phyloP scores from a whole-genome alignment of 1,140 invertebrate genomes.

The Platorchestia sp. region DNA sequence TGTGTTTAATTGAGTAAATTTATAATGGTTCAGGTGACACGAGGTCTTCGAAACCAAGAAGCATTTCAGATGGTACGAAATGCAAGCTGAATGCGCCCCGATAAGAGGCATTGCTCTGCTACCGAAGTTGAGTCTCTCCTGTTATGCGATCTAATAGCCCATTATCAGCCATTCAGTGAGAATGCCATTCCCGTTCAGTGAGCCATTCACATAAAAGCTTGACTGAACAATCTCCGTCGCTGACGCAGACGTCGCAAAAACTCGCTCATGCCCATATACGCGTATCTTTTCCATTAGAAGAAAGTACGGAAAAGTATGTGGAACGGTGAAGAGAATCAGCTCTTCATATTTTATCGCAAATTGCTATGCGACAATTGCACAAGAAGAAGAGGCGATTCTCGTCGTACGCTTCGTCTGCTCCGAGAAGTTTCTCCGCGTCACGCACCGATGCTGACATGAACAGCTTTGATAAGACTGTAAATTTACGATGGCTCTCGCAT shows the following conservation, averaged over 20 bases:
- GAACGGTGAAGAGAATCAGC: constrained; percentile 16
- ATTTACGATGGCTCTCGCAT: constrained; percentile 47
- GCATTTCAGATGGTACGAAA: background rate
- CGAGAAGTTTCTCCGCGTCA: constrained; percentile 33
- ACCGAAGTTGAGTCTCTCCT: background rate
- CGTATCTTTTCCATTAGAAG: constrained; percentile 49
- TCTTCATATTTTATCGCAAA: constrained; percentile 43
- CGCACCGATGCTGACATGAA: constrained; percentile 30
- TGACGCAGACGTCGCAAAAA: background rate
- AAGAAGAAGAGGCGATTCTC: background rate
- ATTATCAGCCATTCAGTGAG: constrained; percentile 15
- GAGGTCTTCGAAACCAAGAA: background rate
- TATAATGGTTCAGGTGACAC: background rate
- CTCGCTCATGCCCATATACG: background rate
- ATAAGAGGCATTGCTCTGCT: background rate
- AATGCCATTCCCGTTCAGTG: constrained; percentile 30
- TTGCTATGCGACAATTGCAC: constrained; percentile 50
- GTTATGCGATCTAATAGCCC: constrained; percentile 21
- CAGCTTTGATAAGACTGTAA: constrained; percentile 18
- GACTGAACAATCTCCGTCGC: constrained; percentile 7
- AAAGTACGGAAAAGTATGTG: constrained; percentile 30
- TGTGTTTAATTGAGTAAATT: background rate
- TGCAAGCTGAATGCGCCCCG: background rate
- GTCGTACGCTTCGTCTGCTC: background rate
- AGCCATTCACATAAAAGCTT: constrained; percentile 33